Base-by-base conservation (phyloP, 2,888 invertebrate genomes). In the Atrina japonica region DNA sequence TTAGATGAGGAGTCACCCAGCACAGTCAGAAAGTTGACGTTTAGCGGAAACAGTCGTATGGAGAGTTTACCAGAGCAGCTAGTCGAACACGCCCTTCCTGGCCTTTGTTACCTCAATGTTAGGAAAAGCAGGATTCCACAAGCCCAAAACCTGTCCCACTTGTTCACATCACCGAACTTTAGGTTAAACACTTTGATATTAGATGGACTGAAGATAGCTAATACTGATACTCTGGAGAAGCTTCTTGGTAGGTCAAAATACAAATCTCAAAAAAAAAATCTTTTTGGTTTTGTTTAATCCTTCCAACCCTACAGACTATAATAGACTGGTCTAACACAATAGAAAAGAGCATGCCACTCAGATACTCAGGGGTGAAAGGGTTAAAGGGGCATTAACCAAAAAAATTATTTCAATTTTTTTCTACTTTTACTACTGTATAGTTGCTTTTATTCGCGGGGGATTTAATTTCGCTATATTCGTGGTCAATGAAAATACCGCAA, bases 191-290 rank as follows among this genome's bases (percentile, higher is more conserved):
- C 82, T 25, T 69, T 84, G 43, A 78, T 86, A 6, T 66, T 87
- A 18, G 86, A 87, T 75, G 84, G 84, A 3, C 65, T 86, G 27
- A 87, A 86, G 58, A 65, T 87, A 23, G 75, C 86, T 6, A 76
- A 76, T 7, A 86, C 81, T 14, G 66, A 75, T 50, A 77, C 75
- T 29, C 47, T 87, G 21, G 70, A 81, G 47, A 55, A 59, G 18
- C 41, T 85, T 18, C 55, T 80, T 47, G 82, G 84, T 83, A 69
- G 60, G 73, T 11, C 11, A 27, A n/a, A 18, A 18, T 49, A n/a
- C 18, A n/a, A 16, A 9, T 49, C 21, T 41, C 41, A n/a, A n/a
- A n/a, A n/a, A n/a, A n/a, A n/a, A n/a, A n/a, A n/a, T n/a, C n/a
- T n/a, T n/a, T n/a, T n/a, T n/a, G n/a, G n/a, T n/a, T n/a, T n/a